Evolutionary conservation across 1,140 invertebrate genomes (phyloP), one percentile per base, ranked within the genome.

Genomic region (Charaxes varanes): DNA sequence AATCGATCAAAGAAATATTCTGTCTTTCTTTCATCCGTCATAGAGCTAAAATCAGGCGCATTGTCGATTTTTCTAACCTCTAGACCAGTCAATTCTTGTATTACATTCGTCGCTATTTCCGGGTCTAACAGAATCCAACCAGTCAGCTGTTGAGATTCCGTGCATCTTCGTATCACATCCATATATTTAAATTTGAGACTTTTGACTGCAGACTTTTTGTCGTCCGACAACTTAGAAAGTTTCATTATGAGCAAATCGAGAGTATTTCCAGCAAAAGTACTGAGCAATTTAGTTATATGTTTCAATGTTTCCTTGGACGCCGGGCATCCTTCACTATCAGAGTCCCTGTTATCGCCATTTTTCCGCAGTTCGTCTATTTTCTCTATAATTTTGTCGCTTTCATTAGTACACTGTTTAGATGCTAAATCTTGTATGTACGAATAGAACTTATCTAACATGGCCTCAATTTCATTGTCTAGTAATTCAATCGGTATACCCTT

Each of bases 211-310:
- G 50, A 41, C 21, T 73, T 71, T 14, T 71, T 70, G 7, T 78
- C 73, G 23, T 63, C 59, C 0, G 67, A 58, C 59, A 80, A 61
- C 40, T 68, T 62, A 0, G 73, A 67, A 4, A 78, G 31, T 35
- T 78, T 72, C 68, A 79, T 80, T 16, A 82, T 62, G 0, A 80
- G 46, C 7, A 80, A 40, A 42, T 82, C 78, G 21, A 82, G 62
- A 0, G 73, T 77, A 31, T 73, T 72, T 0, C 69, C 67, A 0
- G 67, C 62, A 0, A 67, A 70, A 0, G 66, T 63, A 21, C 64
- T 71, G 0, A 81, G 28, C 12, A 79, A 21, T 38, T 72, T 77
- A 0, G 66, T 68, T 8, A 78, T 72, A 14, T 71, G 60, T 45
- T 65, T 70, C 0, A 74, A 27, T 0, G 64, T 64, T 24, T 73